phyloP scores from a whole-genome alignment of 2,888 invertebrate species.

The Eristalis pertinax region DNA sequence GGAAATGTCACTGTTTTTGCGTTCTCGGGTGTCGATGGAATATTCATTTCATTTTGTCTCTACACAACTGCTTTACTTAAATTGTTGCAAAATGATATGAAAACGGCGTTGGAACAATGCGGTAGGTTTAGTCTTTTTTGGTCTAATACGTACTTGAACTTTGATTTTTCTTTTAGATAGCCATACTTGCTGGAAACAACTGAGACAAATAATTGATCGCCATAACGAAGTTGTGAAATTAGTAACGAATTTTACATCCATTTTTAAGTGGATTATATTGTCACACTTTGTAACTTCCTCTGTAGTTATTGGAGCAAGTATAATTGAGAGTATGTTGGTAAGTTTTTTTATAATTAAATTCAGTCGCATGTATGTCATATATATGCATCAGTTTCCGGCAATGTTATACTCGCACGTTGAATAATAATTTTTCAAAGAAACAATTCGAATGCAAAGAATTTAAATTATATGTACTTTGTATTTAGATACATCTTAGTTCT shows the following conservation, averaged over 20 bases:
- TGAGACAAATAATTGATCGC: slow-evolving; percentile 23
- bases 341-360: not conserved
- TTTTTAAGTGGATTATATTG: slow-evolving; percentile 46
- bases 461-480: no score
- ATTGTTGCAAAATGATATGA: slow-evolving; percentile 35
- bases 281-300: slow-evolving; percentile 52
- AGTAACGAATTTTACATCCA: slow-evolving; percentile 14
- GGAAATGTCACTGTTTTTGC: slow-evolving; percentile 17
- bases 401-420: no score
- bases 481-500: no score
- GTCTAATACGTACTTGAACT: no score
- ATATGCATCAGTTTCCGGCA: no score
- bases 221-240: slow-evolving; percentile 52
- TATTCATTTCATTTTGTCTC: slow-evolving; percentile 45
- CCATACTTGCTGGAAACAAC: not conserved
- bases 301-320: slow-evolving; percentile 47
- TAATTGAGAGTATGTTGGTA: slow-evolving; percentile 54
- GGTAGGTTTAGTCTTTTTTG: not conserved
- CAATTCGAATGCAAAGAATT: no score
- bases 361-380: no score
- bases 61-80: slow-evolving; percentile 46
- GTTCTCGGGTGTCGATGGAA: slow-evolving; percentile 49
- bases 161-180: slow-evolving; percentile 17
- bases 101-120: slow-evolving; percentile 8
- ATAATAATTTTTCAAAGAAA: no score